These are phyloP conservation scores for Tholera decimalis DNA, from an alignment of 2,888 invertebrate species.

Conservation along the genomic window DNA sequence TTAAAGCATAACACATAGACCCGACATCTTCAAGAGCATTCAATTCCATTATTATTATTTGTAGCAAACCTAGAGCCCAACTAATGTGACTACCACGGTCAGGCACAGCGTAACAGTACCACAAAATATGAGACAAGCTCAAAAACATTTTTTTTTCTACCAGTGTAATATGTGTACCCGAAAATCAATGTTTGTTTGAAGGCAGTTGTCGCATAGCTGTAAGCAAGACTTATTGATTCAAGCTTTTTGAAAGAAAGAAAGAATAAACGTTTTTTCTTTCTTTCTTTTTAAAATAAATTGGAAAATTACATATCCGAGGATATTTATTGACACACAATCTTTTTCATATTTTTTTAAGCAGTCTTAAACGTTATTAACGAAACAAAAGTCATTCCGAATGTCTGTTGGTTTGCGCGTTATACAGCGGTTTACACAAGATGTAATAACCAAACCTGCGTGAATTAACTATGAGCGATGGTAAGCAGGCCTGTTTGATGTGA, in stretches of 20 bases:
- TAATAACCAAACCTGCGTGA: conserved; percentile 38
- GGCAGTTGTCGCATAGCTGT: too few relatives aligned
- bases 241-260: too few relatives aligned
- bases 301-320: not conserved
- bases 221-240: too few relatives aligned
- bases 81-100: not conserved
- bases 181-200: too few relatives aligned
- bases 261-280: too few relatives aligned
- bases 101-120: not conserved
- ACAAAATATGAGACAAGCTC: not conserved
- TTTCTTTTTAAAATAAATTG: too few relatives aligned
- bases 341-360: not conserved
- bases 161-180: not conserved
- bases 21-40: not conserved
- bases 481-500: conserved; percentile 49
- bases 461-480: conserved; percentile 56
- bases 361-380: conserved; percentile 7
- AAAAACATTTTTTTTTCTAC: not conserved
- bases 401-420: conserved; percentile 7
- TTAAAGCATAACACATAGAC: too few relatives aligned
- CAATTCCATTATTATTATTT: not conserved
- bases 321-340: not conserved
- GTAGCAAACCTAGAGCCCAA: not conserved
- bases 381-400: not conserved
- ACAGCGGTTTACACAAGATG: conserved; percentile 12